phyloP scores from a whole-genome alignment of 2,113 vertebrate species.

The Bolborhynchus lineola region DNA sequence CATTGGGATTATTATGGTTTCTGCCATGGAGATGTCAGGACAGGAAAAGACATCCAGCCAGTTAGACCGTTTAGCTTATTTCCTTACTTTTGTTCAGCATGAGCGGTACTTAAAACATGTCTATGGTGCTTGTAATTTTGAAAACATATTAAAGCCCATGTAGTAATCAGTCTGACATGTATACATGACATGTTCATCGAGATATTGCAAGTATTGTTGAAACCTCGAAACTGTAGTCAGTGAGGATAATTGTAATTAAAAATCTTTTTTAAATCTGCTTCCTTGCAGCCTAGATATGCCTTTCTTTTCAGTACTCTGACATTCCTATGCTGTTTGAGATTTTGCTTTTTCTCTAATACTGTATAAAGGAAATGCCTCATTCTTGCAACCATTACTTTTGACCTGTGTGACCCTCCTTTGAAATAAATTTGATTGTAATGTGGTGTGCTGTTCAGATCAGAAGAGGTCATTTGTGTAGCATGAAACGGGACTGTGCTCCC shows the following conservation, averaged over 20 bases:
- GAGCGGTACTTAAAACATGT: neutral
- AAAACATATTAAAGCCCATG: neutral
- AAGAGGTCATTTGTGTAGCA: conserved; percentile 25
- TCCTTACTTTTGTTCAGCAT: neutral
- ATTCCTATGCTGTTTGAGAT: neutral
- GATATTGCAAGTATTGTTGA: neutral
- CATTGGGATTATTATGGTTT: neutral
- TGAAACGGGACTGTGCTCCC: neutral
- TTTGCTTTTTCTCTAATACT: neutral
- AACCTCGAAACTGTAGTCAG: neutral
- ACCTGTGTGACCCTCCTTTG: neutral
- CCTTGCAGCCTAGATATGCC: neutral
- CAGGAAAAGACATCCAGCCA: neutral
- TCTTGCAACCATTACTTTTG: conserved; percentile 38
- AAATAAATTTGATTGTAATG: conserved; percentile 55
- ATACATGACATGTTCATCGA: neutral
- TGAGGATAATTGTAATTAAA: neutral
- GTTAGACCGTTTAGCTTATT: neutral
- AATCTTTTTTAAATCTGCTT: neutral
- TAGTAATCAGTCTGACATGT: neutral
- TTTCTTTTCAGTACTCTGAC: neutral
- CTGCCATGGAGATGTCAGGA: neutral
- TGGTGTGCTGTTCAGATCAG: conserved; percentile 31
- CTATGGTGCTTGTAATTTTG: neutral
- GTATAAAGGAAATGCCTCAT: conserved; percentile 19